Base-by-base conservation (phyloP, 2,888 invertebrate genomes). In the Ashinkailepas kermadecensis region DNA sequence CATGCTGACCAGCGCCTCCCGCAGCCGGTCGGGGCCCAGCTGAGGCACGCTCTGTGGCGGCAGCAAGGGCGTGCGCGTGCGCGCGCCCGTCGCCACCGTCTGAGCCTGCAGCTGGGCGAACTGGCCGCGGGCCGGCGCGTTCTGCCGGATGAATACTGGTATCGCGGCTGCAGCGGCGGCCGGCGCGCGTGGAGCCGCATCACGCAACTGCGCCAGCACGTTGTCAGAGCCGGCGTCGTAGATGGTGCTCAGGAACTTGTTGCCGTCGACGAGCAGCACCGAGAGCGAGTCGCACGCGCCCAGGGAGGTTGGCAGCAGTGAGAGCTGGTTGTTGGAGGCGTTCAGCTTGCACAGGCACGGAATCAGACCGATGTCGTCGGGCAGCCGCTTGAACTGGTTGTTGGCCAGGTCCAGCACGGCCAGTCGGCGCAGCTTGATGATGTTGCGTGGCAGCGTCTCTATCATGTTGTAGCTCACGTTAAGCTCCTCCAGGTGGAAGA, bases 401-500 rank as follows among this genome's bases (percentile, higher is more conserved):
- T 83, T 80, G 11, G 82, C 80, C 12, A 84, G 65, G 80, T 84
- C 83, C 15, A 84, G 82, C 54, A 83, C 81, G 25, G 82, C 81
- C 54, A 84, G 81, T 10, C 70, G 74, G 18, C 81, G 81, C 80
- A 84, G 65, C 10, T 87, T 89, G 83, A 86, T 87, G 83, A 90
- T 89, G 85, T 89, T 90, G 10, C 81, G 65, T 8, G 85, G 85
- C 39, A 88, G 86, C 83, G 89, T 89, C 25, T 92, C 91, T 59
- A 95, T 88, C 78, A 87, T 87, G 88, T 95, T 95, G 82, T 90
- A 89, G 0, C 91, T 89, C 54, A 94, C 85, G 86, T 91, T 89
- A 15, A 95, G 86, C 85, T 92, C 91, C 83, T 87, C 88, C 81
- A 95, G 86, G 85, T 88, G 89, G 0, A 90, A 89, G 85, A 94